A percentile compares a stretch with the other conserved stretches of the same genome.
Conservation (phyloP, 2,888 invertebrate genomes). For the Drosophila prolongata region DNA sequence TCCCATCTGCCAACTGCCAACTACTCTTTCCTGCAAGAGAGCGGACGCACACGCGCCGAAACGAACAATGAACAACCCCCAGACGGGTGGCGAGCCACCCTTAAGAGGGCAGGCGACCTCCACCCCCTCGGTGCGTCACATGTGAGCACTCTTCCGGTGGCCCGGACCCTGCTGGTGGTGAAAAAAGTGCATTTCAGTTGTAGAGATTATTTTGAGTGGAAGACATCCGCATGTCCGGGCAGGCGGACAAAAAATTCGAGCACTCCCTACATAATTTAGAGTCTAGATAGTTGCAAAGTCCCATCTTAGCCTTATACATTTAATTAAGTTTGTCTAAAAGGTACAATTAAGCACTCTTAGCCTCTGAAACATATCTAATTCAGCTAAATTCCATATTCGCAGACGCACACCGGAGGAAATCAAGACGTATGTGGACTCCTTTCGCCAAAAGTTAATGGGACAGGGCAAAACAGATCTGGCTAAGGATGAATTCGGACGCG, state of each 20-base stretch:
- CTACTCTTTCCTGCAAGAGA: constrained; percentile 16
- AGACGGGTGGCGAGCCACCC: constrained; percentile 35
- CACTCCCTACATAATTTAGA: constrained; percentile 4
- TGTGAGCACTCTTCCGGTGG: constrained; percentile 54
- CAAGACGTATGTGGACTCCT: constrained; percentile 93
- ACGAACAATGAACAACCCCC: constrained; percentile 51
- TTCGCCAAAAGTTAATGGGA: constrained; percentile 93
- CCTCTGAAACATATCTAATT: not conserved
- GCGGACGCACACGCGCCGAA: constrained; percentile 47
- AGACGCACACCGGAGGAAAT: constrained; percentile 95
- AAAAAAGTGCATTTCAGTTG: constrained; percentile 79
- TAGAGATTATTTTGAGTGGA: constrained; percentile 76
- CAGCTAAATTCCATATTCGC: constrained; percentile 59
- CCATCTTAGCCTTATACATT: not conserved
- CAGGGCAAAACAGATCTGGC: constrained; percentile 86
- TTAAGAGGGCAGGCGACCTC: constrained; percentile 8
- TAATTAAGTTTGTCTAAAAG: constrained; percentile 15
- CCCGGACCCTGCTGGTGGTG: constrained; percentile 53
- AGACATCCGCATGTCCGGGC: constrained; percentile 51
- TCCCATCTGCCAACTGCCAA: not conserved
- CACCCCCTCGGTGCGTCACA: constrained; percentile 44
- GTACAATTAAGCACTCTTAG: constrained; percentile 5
- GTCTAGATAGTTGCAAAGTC: constrained; percentile 1
- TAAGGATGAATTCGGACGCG: constrained; percentile 93
- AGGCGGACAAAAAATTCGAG: constrained; percentile 40